Evolutionary conservation across 2,113 vertebrate species (phyloP), one percentile per base, ranked within the genome.

Genomic region (Brienomyrus brachyistius): DNA sequence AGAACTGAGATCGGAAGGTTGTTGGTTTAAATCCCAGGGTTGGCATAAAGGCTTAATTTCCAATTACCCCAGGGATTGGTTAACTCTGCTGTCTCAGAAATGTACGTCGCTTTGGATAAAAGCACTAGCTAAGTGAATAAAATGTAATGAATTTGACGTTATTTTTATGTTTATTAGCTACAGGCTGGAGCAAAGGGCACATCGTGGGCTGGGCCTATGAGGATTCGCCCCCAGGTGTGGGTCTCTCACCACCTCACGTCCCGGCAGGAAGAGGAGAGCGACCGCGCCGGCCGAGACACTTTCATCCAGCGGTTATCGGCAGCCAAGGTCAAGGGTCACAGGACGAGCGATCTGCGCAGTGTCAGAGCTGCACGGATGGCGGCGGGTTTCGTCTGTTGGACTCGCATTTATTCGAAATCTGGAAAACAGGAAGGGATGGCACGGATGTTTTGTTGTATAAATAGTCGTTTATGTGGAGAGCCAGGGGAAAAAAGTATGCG

Each of bases 271-370:
- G 83, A 86, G 48, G 48, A 94, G 88, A 93, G 91, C 91, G 89
- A 91, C 90, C 90, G 88, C 4, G 31, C 15, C 82, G 88, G 84
- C 90, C 1, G 92, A 91, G 90, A 89, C 89, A 93, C 88, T 89
- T 88, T 91, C 86, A 92, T 85, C 91, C 87, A 91, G 51, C 90
- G 93, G 92, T 91, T 91, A 91, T 90, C 89, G 90, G 51, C 91
- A 92, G 90, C 92, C 91, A 92, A 94, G 93, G 91, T 91, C 91
- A 93, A 88, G 51, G 47, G 85, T 87, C 85, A 87, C 7, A 17
- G 50, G 31, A 5, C 10, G 31, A 35, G 51, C 35, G 11, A 87
- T 19, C 85, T 35, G 50, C 84, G 21, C 85, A 27, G 85, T 7
- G 27, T 56, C 50, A 43, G 51, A 13, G 8, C 85, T n/a, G 7